Base-by-base conservation (phyloP, 2,113 vertebrate species). In the Dermatemys mawii region DNA sequence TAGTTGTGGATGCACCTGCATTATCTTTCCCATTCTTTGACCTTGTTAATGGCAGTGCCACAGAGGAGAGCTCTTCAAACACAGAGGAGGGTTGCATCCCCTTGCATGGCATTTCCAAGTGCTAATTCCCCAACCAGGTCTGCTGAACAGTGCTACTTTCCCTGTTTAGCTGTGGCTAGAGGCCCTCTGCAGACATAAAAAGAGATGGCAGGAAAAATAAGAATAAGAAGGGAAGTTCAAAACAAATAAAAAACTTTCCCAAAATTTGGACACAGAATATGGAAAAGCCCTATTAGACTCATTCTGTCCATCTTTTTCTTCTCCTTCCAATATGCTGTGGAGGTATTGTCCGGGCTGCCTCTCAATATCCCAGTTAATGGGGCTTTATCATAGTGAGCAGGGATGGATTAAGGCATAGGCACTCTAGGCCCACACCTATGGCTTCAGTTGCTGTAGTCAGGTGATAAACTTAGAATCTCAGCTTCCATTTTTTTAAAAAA, bases 31-130 rank as follows among this genome's bases (percentile, higher is more conserved):
- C 9, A 14, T 87, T 92, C 75, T 73, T 75, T 46, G 19, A 46
- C 35, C 35, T 46, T 24, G 2, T 44, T 88, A 57, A 50, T 76
- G 63, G 50, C 82, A 9, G 53, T 60, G 84, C 2, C 1, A 24
- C 1, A 35, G n/a, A 87, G 79, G 6, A 82, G 53, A 54, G 2
- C 38, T 19, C 26, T 0, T 0, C 0, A 3, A 87, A 89, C 53
- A 92, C 92, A 95, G 46, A 79, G 29, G 63, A 7, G 38, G 35
- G 32, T 67, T 93, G 80, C 80, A 27, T 70, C 32, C 63, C 63
- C 75, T 29, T 84, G 51, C 67, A 88, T 88, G 57, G 82, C 93
- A 83, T 6, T 86, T n/a, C 87, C 2, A 0, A n/a, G 2, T 1
- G 67, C 84, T 85, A 12, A 60, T 92, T 41, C 85, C 63, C 63